Evolutionary conservation across 2,888 invertebrate species (phyloP).

Genomic region (Brachylomia viminalis): DNA sequence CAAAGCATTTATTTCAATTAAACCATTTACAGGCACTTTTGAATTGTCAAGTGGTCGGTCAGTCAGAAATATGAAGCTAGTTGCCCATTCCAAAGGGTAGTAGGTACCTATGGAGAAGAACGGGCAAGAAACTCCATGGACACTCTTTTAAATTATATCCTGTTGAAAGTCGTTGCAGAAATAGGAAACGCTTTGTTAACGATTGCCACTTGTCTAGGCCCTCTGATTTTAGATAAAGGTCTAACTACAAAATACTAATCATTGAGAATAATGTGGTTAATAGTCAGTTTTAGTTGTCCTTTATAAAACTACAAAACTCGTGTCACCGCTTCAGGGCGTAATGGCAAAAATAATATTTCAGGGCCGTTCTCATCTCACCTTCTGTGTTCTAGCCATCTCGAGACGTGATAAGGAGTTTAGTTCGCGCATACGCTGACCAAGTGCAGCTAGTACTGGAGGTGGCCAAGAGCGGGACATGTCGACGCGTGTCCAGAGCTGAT

Average conservation of each 20-base stretch:
- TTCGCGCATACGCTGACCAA: slow-evolving; percentile 65
- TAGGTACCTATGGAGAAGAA: too few relatives aligned
- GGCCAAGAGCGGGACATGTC: slow-evolving; percentile 66
- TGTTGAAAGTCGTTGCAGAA: neutral
- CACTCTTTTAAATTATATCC: too few relatives aligned
- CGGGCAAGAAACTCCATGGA: too few relatives aligned
- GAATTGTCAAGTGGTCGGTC: too few relatives aligned
- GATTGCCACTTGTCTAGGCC: neutral
- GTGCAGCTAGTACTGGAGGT: slow-evolving; percentile 69
- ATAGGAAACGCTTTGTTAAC: too few relatives aligned
- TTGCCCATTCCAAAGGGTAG: too few relatives aligned
- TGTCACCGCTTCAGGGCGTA: neutral
- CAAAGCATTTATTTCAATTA: too few relatives aligned
- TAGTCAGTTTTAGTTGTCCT: neutral
- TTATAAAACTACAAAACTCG: neutral
- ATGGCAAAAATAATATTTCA: neutral
- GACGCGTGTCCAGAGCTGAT: slow-evolving; percentile 66
- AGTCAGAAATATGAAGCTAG: too few relatives aligned
- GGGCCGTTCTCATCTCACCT: neutral
- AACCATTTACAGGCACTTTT: too few relatives aligned
- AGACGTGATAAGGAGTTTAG: slow-evolving; percentile 56
- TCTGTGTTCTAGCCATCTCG: slow-evolving; percentile 50
- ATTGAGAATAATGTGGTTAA: neutral
- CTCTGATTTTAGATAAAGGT: neutral
- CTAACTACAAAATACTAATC: neutral